Evolutionary conservation across 2,113 vertebrate species (phyloP), one percentile per base, ranked within the genome.

Genomic region (Theristicus caerulescens): DNA sequence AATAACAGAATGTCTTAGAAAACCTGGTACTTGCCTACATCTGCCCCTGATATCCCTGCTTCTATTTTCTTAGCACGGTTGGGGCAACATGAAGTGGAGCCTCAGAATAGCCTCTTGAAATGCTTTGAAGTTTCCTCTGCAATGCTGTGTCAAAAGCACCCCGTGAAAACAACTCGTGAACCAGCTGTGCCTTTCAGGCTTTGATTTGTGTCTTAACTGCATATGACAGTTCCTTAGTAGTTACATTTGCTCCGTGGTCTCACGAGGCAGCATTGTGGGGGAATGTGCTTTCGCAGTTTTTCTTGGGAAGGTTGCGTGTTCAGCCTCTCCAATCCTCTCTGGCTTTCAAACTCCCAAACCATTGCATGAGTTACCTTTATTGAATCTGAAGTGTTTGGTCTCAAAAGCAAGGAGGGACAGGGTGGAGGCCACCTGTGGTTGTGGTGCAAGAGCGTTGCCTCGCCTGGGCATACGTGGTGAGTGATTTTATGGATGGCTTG

Each of bases 211-310:
- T 36, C 71, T 38, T 71, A 80, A 8, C 29, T 0, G 5, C 3
- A 16, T 67, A 4, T 16, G 36, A 6, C 19, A 20, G 5, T 38
- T 49, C 20, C 36, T 25, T 47, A 46, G 59, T 29, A 77, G 46
- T 11, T n/a, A 3, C 9, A 19, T 44, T 90, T 83, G 67, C 29
- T 59, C 64, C 1, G 5, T 2, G 6, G 15, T 52, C 65, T 90
- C 52, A 44, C 0, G 0, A 55, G 54, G 52, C n/a, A 25, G 13
- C 0, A 0, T 16, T 38, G 16, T 2, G 31, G 24, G 44, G 14
- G 4, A 59, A 64, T 10, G 32, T 13, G 46, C 26, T 76, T 88
- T 77, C 0, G 0, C 40, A 65, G 65, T 21, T 64, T 76, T 90
- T 16, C 36, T 70, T 42, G 57, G 64, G 24, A 44, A 77, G 26